Base-by-base conservation (phyloP, 2,888 invertebrate genomes). In the Drosophila pseudotakahashii region DNA sequence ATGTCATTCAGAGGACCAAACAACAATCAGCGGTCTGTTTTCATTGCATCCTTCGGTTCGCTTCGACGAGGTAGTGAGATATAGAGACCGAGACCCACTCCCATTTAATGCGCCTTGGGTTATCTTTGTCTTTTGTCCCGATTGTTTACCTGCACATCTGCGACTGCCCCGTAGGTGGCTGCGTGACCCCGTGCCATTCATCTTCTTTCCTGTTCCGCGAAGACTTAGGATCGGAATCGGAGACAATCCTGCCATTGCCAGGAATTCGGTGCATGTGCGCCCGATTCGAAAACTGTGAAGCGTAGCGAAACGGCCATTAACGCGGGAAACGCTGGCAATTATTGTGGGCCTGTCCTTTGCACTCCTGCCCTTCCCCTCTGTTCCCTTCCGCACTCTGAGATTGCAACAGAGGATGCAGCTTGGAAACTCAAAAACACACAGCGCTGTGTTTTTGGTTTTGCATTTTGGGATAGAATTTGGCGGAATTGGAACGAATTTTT, bases 101-200 rank as follows among this genome's bases (percentile, higher is more conserved):
- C 80, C 78, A 68, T 67, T 52, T 80, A 73, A 86, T 81, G 84
- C 73, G 44, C 54, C 57, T 63, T 52, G 52, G 74, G 76, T 51
- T 73, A 34, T 34, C 34, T 34, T 34, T 34, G 67, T 76, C 75
- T 67, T 81, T 76, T 74, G 81, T 74, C 10, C 51, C 57, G 63
- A 57, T 42, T 47, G 62, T 61, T 81, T 88, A 88, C 82, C 88
- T 88, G 81, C 79, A 58, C 71, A 78, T 76, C 88, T 80, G 84
- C 78, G 80, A 66, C 53, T 69, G 73, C 64, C 59, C 52, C 47
- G 66, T 71, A 63, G 73, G 73, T 77, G 75, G 77, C 60, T 72
- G 64, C 72, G 45, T 52, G 52, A 67, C 77, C 76, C 73, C 73
- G 67, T 74, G 59, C 61, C 84, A 64, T 78, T 73, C 79, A 81